A percentile compares a stretch with the other conserved stretches of the same genome.
Evolutionary conservation across 2,797 vertebrate species (phyloP).

Genomic region (Pseudochirops cupreus): DNA sequence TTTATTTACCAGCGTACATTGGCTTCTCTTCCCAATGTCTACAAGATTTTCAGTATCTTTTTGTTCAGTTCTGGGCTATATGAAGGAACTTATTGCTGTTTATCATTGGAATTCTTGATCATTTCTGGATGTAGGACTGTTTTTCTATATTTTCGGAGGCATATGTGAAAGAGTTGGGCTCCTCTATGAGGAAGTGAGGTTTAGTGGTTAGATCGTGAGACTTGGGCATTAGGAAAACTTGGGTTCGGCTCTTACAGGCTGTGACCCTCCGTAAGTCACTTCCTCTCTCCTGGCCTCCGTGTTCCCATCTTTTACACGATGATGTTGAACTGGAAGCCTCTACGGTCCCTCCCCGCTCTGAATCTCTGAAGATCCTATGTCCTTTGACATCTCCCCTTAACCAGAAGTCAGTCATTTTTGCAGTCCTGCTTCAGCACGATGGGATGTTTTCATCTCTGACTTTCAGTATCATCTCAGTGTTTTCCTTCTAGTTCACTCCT

Average conservation of each 20-base stretch:
- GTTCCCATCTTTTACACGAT: neutral
- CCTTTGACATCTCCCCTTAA: neutral
- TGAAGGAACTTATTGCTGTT: neutral
- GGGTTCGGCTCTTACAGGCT: neutral
- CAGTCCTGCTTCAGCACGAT: neutral
- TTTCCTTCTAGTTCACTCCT: neutral
- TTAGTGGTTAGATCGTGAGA: neutral
- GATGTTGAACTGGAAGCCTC: neutral
- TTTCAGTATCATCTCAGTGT: slow-evolving; percentile 2
- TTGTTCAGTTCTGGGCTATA: neutral
- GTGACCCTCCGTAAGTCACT: too few species aligned
- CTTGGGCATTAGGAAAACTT: neutral
- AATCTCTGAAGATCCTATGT: neutral
- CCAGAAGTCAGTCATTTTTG: neutral
- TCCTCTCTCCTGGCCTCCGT: neutral
- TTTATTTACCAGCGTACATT: neutral
- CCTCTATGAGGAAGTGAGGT: neutral
- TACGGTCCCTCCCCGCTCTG: neutral
- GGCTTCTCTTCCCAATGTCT: neutral
- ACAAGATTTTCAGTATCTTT: neutral
- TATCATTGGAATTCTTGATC: neutral
- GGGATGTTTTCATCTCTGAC: neutral
- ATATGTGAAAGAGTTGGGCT: neutral
- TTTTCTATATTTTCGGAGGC: neutral
- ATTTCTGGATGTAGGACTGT: neutral